Percentiles rank a stretch among this genome's conserved stretches.
Conservation (phyloP, 1,140 invertebrate genomes). For the Helicoverpa zea region DNA sequence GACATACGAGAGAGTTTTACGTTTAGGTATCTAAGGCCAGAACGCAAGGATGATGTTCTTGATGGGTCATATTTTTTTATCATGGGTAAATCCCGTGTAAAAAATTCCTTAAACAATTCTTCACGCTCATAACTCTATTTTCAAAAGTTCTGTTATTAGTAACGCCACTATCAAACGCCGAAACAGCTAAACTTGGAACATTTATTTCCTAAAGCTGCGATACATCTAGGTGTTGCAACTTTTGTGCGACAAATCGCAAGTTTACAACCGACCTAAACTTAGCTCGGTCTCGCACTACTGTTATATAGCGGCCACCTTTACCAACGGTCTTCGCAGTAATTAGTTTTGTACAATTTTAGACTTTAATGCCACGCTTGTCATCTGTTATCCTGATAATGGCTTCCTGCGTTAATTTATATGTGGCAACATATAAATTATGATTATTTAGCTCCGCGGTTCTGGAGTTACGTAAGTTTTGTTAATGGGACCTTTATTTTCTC, state of each 20-base stretch:
- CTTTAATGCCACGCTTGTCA: slow-evolving; percentile 63
- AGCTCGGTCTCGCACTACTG: slow-evolving; percentile 27
- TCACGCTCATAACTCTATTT: too few species aligned
- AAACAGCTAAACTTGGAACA: neutral
- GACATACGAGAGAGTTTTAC: too few species aligned
- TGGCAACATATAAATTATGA: slow-evolving; percentile 48
- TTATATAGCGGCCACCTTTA: slow-evolving; percentile 41
- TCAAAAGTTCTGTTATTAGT: neutral
- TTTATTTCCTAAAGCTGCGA: neutral
- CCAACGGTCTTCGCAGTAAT: slow-evolving; percentile 59
- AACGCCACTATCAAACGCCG: neutral
- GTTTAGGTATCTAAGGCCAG: too few species aligned
- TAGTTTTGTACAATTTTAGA: slow-evolving; percentile 69
- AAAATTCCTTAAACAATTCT: too few species aligned
- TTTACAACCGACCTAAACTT: slow-evolving; percentile 21
- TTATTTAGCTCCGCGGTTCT: slow-evolving; percentile 34
- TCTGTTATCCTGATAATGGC: slow-evolving; percentile 58
- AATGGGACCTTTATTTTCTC: slow-evolving; percentile 42
- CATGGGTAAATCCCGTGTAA: too few species aligned
- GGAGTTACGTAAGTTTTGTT: slow-evolving; percentile 34
- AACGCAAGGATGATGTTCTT: too few species aligned
- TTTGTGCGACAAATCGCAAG: slow-evolving; percentile 37
- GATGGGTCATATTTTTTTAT: too few species aligned
- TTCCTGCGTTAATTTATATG: slow-evolving; percentile 62
- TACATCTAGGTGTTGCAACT: neutral